phyloP scores from a whole-genome alignment of 2,888 invertebrate genomes.

The Hyposoter didymator region DNA sequence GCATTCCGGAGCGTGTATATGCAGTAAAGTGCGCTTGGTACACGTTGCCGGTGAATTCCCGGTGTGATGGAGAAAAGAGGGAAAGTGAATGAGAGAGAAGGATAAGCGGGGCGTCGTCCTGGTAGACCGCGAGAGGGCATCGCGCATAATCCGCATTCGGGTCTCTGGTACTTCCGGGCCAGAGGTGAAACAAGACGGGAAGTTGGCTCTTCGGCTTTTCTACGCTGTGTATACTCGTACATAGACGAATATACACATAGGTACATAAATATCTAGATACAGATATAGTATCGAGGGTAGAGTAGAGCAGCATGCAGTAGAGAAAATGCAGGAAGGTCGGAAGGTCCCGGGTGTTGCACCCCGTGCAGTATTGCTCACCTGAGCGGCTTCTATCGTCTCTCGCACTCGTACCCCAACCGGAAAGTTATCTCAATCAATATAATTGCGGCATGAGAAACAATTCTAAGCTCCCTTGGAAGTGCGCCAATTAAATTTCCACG shows the following conservation, averaged over 20 bases:
- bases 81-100: slow-evolving; percentile 48
- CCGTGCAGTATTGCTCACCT: slow-evolving; percentile 38
- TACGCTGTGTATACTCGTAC: slow-evolving; percentile 16
- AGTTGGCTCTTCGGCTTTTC: slow-evolving; percentile 54
- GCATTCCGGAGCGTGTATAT: slow-evolving; percentile 70
- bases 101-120: slow-evolving; percentile 3
- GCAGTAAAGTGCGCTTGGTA: slow-evolving; percentile 57
- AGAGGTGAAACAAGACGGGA: slow-evolving; percentile 51
- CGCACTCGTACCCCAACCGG: slow-evolving; percentile 36
- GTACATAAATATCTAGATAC: slow-evolving; percentile 23
- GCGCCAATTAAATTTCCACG: slow-evolving; percentile 66
- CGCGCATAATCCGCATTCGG: slow-evolving; percentile 65
- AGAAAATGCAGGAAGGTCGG: slow-evolving; percentile 62
- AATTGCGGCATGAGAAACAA: slow-evolving; percentile 66
- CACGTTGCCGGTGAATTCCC: slow-evolving; percentile 42
- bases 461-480: slow-evolving; percentile 65
- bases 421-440: slow-evolving; percentile 68
- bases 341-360: slow-evolving; percentile 49
- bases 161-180: slow-evolving; percentile 59
- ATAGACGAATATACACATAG: slow-evolving; percentile 21
- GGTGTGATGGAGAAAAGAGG: slow-evolving; percentile 27
- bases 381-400: slow-evolving; percentile 18
- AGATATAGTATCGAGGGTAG: not conserved
- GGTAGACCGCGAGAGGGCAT: slow-evolving; percentile 62
- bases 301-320: slow-evolving; percentile 30